Percentiles rank a stretch among this genome's conserved stretches.
phyloP scores from a whole-genome alignment of 2,888 invertebrate genomes.

The Eilema depressum region DNA sequence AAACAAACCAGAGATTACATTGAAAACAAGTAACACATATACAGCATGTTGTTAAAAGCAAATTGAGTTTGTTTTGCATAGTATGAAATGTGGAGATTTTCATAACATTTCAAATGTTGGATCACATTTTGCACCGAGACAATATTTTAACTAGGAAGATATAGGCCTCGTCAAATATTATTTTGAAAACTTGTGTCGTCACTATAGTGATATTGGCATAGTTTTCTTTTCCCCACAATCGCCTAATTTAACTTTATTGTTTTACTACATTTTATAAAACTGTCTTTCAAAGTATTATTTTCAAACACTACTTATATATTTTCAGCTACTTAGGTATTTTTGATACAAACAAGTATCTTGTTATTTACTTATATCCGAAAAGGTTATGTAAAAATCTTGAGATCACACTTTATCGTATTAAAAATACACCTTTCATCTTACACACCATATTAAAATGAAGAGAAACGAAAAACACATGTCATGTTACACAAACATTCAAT shows the following conservation, averaged over 20 bases:
- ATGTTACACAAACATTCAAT: constrained; percentile 64
- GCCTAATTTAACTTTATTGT: too few species aligned
- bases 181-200: too few species aligned
- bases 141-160: not conserved
- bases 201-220: not conserved
- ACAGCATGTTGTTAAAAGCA: constrained; percentile 19
- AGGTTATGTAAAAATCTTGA: constrained; percentile 19
- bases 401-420: constrained; percentile 21
- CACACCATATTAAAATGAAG: constrained; percentile 63
- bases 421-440: constrained; percentile 51
- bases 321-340: too few species aligned
- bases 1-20: constrained; percentile 40
- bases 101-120: not conserved
- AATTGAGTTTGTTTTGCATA: constrained; percentile 23
- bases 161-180: too few species aligned
- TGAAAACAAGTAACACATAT: constrained; percentile 21
- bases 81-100: constrained; percentile 17
- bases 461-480: constrained; percentile 62
- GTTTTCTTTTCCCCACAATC: not conserved
- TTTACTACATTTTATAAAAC: too few species aligned
- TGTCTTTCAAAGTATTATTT: not conserved
- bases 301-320: not conserved
- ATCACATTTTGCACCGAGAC: not conserved
- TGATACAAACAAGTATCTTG: not conserved
- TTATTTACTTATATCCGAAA: not conserved